Percentiles rank a stretch among this genome's conserved stretches.
Conservation (phyloP, 2,888 invertebrate genomes). For the Melanophora roralis region DNA sequence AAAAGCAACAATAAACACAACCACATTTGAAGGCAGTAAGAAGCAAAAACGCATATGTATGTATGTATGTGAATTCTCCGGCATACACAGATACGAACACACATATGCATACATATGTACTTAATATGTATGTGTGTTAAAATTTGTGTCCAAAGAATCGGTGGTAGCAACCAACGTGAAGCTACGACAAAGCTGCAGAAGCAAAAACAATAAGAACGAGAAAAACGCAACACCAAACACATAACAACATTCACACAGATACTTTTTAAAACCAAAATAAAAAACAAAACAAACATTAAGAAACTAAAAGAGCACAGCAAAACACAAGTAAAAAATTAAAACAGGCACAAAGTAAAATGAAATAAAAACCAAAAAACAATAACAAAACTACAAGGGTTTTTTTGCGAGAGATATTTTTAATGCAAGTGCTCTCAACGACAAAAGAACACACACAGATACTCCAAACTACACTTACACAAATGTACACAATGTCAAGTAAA, state of each 20-base stretch:
- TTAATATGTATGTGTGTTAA: no score
- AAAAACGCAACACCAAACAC: constrained; percentile 33
- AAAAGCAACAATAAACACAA: constrained; percentile 41
- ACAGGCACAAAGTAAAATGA: constrained; percentile 15
- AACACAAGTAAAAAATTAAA: constrained; percentile 33
- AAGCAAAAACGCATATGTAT: constrained; percentile 31
- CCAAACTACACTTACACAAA: constrained; percentile 23
- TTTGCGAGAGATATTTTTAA: constrained; percentile 46
- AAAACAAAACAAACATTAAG: constrained; percentile 46
- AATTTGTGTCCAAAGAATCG: constrained; percentile 44
- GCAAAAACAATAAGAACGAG: constrained; percentile 42
- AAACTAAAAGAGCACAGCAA: constrained; percentile 53
- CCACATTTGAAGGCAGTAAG: constrained; percentile 57
- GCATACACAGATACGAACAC: background rate
- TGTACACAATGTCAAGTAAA: constrained; percentile 24
- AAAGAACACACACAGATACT: constrained; percentile 9
- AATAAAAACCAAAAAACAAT: constrained; percentile 1
- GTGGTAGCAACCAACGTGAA: constrained; percentile 53
- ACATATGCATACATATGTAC: background rate
- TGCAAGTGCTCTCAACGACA: constrained; percentile 29
- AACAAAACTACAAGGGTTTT: constrained; percentile 42
- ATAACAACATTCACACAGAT: constrained; percentile 13
- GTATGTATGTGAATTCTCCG: no score
- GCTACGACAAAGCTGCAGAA: constrained; percentile 37
- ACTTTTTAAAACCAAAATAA: constrained; percentile 36